These are phyloP conservation scores for Eumacrocentrus americanus DNA, from an alignment of 2,888 invertebrate genomes.

Conservation along the genomic window DNA sequence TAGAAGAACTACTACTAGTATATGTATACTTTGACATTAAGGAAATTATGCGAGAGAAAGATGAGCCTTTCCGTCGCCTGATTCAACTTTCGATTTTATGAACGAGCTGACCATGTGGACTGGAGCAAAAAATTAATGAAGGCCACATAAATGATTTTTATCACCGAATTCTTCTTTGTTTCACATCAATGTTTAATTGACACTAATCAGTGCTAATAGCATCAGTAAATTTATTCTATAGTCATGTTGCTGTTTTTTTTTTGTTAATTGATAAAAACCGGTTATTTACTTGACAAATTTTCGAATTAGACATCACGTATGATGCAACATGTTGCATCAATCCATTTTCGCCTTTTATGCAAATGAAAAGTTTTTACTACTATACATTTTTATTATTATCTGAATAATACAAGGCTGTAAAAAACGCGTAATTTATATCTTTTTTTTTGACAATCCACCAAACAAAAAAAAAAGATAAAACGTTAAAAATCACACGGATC, in stretches of 20 bases:
- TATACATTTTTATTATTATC: not conserved
- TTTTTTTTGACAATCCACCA: not conserved
- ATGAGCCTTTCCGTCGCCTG: not conserved
- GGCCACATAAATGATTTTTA: not conserved
- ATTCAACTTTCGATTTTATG: not conserved
- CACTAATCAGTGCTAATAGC: no score
- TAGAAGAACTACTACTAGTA: no score
- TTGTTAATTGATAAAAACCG: no score
- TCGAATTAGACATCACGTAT: not conserved
- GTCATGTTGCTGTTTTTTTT: no score
- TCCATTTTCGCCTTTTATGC: not conserved
- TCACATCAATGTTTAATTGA: no score
- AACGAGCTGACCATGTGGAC: not conserved
- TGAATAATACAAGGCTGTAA: not conserved
- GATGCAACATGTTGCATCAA: constrained; percentile 6
- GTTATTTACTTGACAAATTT: not conserved
- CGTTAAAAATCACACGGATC: not conserved
- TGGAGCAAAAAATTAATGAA: not conserved
- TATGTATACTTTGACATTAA: no score
- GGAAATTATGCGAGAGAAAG: not conserved
- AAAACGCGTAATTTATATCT: not conserved
- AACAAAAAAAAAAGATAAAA: not conserved
- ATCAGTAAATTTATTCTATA: no score
- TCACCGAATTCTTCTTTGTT: not conserved
- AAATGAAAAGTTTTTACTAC: not conserved